Conservation (phyloP, 2,888 invertebrate genomes). For the Zhengitettix transpicula region DNA sequence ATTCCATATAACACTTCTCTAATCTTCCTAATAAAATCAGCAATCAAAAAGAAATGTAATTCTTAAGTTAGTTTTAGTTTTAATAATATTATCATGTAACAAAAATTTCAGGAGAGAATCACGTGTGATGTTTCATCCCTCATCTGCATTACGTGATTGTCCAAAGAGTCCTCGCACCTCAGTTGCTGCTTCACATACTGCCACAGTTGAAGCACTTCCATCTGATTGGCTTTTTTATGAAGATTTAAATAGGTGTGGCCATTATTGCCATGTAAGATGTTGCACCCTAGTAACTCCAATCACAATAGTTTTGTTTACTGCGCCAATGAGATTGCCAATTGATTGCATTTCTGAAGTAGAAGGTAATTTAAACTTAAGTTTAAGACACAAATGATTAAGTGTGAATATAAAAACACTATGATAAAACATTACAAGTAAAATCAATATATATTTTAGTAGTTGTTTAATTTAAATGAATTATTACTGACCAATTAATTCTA, state of each 20-base stretch:
- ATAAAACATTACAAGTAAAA: neutral
- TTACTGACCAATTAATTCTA: neutral
- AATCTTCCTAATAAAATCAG: too few relatives aligned
- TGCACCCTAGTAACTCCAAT: constrained; percentile 68
- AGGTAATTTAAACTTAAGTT: constrained; percentile 17
- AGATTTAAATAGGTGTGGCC: constrained; percentile 58
- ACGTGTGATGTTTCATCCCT: constrained; percentile 42
- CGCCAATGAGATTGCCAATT: constrained; percentile 45
- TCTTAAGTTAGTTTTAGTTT: neutral
- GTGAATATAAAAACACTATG: neutral
- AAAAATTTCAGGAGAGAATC: constrained; percentile 34
- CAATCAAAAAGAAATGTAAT: neutral
- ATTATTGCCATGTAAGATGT: constrained; percentile 54
- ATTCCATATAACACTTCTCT: too few relatives aligned
- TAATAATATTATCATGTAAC: neutral
- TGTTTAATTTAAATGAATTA: too few relatives aligned
- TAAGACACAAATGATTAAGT: constrained; percentile 11
- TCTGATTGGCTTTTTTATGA: constrained; percentile 78
- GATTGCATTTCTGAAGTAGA: constrained; percentile 26
- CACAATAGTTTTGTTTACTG: constrained; percentile 63
- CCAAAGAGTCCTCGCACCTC: constrained; percentile 20
- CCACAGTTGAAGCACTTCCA: constrained; percentile 33
- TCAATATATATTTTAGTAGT: too few relatives aligned
- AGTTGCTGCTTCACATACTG: constrained; percentile 22
- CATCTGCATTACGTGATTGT: constrained; percentile 36